Evolutionary conservation across 2,888 invertebrate genomes (phyloP), one percentile per base, ranked within the genome.

Genomic region (Hydrotaea diabolus): DNA sequence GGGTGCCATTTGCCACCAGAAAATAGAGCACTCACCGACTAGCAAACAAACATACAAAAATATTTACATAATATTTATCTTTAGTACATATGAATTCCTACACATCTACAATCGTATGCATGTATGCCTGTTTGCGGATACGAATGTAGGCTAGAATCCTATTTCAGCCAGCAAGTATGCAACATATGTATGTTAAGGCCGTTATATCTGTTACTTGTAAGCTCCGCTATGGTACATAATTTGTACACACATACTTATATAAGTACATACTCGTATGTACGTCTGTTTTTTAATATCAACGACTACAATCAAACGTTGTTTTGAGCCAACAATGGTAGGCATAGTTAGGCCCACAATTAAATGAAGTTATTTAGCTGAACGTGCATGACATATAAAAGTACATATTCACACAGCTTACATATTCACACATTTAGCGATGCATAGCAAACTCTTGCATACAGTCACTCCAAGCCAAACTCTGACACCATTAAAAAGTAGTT

Each of bases 11-110:
- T 15, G 43, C 31, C 2, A 4, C 7, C 2, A 31, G 7, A 31
- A 69, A 69, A 77, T 26, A 39, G n/a, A 62, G 59, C 43, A 49
- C n/a, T 2, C 49, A n/a, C n/a, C 2, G n/a, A 15, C 49, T 2
- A 49, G n/a, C 49, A 8, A 49, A n/a, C 49, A 49, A n/a, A 55
- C 2, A 1, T 0, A 23, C 23, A 59, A 64, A 31, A 31, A 62
- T 62, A 77, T 77, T 77, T 77, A 46, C 77, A 77, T 77, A 77
- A 71, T 59, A 77, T 66, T 66, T 46, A 23, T n/a, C 43, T 13
- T 69, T 66, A 43, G 15, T 19, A 64, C 31, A 21, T 11, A 59
- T 13, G 21, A 2, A 55, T n/a, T 31, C 31, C 31, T 7, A 31
- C 7, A 31, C 3, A 31, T 31, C 3, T 31, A 7, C 31, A 31